These are phyloP conservation scores for Phocides pigmalion DNA, from an alignment of 1,140 invertebrate species.

Conservation along the genomic window DNA sequence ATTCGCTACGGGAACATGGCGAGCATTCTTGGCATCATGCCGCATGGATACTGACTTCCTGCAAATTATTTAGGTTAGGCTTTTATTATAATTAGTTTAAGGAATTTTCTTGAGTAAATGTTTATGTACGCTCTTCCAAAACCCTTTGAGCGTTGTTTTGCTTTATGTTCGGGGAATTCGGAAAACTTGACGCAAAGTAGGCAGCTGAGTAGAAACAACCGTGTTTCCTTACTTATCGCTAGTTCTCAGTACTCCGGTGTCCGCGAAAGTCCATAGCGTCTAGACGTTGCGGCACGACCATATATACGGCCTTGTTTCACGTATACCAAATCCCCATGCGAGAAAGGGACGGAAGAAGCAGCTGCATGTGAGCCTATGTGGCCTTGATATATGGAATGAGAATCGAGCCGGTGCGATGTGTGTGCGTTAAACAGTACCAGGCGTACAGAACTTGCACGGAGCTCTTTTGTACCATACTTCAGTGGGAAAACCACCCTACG, in stretches of 20 bases:
- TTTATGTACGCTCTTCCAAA: too few species aligned
- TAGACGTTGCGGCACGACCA: conserved; percentile 39
- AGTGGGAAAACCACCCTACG: conserved; percentile 10
- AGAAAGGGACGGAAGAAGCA: conserved; percentile 49
- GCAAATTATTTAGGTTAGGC: too few species aligned
- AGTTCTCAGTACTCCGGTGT: conserved; percentile 36
- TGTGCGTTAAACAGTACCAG: conserved; percentile 66
- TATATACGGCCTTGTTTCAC: conserved; percentile 49
- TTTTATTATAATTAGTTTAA: too few species aligned
- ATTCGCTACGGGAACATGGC: too few species aligned
- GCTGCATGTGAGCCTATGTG: conserved; percentile 53
- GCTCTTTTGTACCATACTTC: conserved; percentile 7
- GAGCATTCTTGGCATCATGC: too few species aligned
- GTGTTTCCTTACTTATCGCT: conserved; percentile 29
- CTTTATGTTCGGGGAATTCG: too few species aligned
- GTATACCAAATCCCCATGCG: conserved; percentile 31
- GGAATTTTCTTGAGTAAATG: too few species aligned
- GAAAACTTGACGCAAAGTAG: background rate
- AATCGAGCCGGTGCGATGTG: conserved; percentile 61
- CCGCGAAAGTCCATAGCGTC: conserved; percentile 53
- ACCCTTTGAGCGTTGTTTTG: too few species aligned
- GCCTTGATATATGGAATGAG: conserved; percentile 68
- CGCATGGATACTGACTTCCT: too few species aligned
- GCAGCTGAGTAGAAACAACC: conserved; percentile 22
- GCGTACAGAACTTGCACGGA: conserved; percentile 53